Percentiles rank a stretch among this genome's conserved stretches.
phyloP scores from a whole-genome alignment of 2,888 invertebrate genomes.

The Acanthosepion esculentum region DNA sequence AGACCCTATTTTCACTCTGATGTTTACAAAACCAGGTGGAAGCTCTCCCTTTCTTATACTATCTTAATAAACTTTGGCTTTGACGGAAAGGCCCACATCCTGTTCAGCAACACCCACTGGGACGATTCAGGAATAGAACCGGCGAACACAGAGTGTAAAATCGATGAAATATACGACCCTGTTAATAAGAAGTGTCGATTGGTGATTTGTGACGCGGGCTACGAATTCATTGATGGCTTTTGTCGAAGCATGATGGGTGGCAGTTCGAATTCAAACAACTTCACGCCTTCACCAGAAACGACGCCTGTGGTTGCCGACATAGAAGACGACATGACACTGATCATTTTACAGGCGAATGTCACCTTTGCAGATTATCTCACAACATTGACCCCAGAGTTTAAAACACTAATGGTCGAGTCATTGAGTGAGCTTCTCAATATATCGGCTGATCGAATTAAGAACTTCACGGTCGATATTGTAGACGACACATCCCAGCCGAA shows the following conservation, averaged over 20 bases:
- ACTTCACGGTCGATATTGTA: conserved; percentile 51
- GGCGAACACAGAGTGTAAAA: conserved; percentile 51
- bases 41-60: conserved; percentile 63
- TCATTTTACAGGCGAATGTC: conserved; percentile 58
- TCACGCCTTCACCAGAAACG: conserved; percentile 43
- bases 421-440: conserved; percentile 58
- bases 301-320: neutral
- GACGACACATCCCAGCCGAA: neutral
- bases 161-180: conserved; percentile 60
- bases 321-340: conserved; percentile 53
- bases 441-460: conserved; percentile 57
- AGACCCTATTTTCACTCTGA: neutral
- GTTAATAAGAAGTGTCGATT: conserved; percentile 56
- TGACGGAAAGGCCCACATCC: conserved; percentile 67
- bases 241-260: conserved; percentile 51
- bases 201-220: conserved; percentile 57
- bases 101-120: conserved; percentile 59
- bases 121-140: conserved; percentile 46
- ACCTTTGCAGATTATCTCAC: conserved; percentile 51
- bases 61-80: conserved; percentile 71
- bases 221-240: conserved; percentile 54
- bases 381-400: conserved; percentile 49
- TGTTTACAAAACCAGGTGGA: neutral
- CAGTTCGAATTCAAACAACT: neutral
- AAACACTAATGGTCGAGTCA: conserved; percentile 49